These are phyloP conservation scores for Dysidea cf. avara DNA, from an alignment of 37 sponge, comb jelly and placozoan genomes.

Conservation along the genomic window DNA sequence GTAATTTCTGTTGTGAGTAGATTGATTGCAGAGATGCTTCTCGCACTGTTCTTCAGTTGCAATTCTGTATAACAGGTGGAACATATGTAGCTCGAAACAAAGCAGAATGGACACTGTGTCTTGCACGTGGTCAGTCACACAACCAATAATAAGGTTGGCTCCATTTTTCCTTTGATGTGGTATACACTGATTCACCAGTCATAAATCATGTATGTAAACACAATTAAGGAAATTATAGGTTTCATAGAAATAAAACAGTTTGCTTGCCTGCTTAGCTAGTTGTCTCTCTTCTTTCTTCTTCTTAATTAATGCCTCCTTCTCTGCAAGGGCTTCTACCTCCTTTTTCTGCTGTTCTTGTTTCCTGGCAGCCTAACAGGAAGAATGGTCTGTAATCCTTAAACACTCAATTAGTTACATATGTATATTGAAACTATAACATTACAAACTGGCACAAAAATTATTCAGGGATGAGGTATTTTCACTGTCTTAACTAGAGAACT, in stretches of 20 bases:
- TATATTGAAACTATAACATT: not conserved
- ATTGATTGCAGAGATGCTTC: no score
- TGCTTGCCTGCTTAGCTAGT: slow-evolving; percentile 51
- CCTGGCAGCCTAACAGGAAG: not conserved
- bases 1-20: no score
- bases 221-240: not conserved
- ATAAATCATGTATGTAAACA: not conserved
- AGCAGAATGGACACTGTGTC: no score
- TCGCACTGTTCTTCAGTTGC: no score
- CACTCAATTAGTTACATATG: not conserved
- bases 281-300: slow-evolving; percentile 57
- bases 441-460: not conserved
- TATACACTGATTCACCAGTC: no score
- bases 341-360: slow-evolving; percentile 44
- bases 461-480: no score
- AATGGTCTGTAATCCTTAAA: no score
- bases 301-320: slow-evolving; percentile 27
- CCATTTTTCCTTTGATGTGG: not conserved
- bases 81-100: no score
- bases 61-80: no score
- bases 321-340: slow-evolving; percentile 32
- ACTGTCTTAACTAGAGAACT: no score
- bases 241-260: not conserved
- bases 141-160: not conserved
- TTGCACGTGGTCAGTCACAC: not conserved